These are phyloP conservation scores for Teleiodes luculella DNA, from an alignment of 2,888 invertebrate genomes.

Conservation along the genomic window DNA sequence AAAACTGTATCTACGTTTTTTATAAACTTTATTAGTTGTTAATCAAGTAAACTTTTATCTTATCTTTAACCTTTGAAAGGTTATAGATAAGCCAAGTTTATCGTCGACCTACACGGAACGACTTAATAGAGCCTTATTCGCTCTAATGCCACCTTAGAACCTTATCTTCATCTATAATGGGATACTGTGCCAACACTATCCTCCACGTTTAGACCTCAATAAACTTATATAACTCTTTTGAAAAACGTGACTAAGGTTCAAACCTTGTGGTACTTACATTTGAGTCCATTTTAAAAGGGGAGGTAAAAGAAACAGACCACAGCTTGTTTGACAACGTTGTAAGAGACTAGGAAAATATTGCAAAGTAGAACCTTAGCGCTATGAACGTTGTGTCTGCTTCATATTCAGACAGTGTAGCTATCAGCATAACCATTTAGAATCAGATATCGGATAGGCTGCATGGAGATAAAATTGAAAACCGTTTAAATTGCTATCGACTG, in stretches of 20 bases:
- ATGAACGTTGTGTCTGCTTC: conserved; percentile 43
- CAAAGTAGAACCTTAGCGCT: conserved; percentile 53
- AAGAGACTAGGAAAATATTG: conserved; percentile 38
- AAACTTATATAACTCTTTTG: conserved; percentile 18
- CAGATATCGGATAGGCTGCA: conserved; percentile 48
- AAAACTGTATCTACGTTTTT: too few relatives aligned
- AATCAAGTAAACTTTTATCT: background rate
- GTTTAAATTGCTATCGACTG: conserved; percentile 51
- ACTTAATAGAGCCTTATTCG: conserved; percentile 59
- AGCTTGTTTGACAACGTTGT: conserved; percentile 39
- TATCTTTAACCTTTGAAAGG: conserved; percentile 2
- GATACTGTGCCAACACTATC: conserved; percentile 56
- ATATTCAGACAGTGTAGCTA: conserved; percentile 54
- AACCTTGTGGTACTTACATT: conserved; percentile 8
- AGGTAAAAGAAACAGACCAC: conserved; percentile 1
- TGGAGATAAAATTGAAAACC: conserved; percentile 60
- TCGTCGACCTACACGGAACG: conserved; percentile 38
- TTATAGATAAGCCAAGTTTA: conserved; percentile 22
- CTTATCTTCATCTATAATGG: conserved; percentile 63
- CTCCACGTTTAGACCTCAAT: conserved; percentile 25
- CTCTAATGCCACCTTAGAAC: conserved; percentile 52
- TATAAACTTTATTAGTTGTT: too few relatives aligned
- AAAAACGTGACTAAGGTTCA: conserved; percentile 14
- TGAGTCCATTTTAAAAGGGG: conserved; percentile 21
- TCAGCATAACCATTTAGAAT: conserved; percentile 48